Evolutionary conservation across 2,113 vertebrate genomes (phyloP).

Genomic region (Ochotona curzoniae): DNA sequence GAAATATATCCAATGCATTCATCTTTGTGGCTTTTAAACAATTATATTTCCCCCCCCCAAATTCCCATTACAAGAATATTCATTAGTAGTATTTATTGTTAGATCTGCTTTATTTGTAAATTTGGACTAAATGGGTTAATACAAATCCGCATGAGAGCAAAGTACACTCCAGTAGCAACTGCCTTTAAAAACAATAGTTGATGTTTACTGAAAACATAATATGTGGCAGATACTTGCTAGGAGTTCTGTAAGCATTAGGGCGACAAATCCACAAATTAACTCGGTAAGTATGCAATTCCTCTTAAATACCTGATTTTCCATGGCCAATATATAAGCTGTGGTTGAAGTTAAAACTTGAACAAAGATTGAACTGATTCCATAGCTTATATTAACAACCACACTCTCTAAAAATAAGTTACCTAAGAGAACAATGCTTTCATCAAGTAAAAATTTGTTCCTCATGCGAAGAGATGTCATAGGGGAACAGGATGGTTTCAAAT

Average conservation of each 20-base stretch:
- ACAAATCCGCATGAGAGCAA: neutral
- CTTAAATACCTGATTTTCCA: neutral
- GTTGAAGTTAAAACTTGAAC: neutral
- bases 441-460: neutral
- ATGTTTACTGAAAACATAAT: conserved; percentile 13
- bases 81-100: conserved; percentile 40
- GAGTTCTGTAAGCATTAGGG: neutral
- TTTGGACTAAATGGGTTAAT: neutral
- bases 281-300: neutral
- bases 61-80: neutral
- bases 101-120: neutral
- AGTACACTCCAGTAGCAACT: neutral
- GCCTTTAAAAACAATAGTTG: neutral
- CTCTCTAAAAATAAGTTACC: neutral
- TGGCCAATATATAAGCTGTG: neutral
- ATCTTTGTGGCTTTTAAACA: neutral
- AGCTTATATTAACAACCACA: neutral
- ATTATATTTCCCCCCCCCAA: conserved; percentile 10
- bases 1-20: conserved; percentile 9
- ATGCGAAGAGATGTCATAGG: neutral
- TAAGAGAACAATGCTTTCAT: neutral
- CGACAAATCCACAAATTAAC: neutral
- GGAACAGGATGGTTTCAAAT: neutral
- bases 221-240: neutral
- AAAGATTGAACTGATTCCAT: neutral